These are phyloP conservation scores for Semibalanus balanoides DNA, from an alignment of 1,140 invertebrate species.

Conservation along the genomic window DNA sequence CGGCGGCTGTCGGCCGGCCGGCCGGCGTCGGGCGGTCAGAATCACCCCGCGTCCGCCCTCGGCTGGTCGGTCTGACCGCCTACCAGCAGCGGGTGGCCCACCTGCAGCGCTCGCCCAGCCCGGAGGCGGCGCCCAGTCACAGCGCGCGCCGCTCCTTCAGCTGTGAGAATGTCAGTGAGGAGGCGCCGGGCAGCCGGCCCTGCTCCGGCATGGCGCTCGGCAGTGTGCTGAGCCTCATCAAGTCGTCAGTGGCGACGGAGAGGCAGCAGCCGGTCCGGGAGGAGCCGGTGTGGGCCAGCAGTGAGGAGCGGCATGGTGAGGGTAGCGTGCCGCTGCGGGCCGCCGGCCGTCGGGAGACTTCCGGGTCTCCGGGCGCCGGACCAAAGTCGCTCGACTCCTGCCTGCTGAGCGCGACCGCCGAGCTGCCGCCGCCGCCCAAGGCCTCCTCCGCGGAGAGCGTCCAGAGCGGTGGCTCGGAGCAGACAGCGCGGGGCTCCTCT, in stretches of 20 bases:
- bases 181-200: not conserved
- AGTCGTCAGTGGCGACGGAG: not conserved
- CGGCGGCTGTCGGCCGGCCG: not conserved
- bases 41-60: not conserved
- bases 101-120: not conserved
- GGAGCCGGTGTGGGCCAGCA: not conserved
- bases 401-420: not conserved
- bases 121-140: not conserved
- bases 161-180: not conserved
- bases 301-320: too few relatives aligned
- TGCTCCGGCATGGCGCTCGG: not conserved
- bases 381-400: not conserved
- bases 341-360: not conserved
- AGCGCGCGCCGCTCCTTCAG: not conserved
- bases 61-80: not conserved
- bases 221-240: not conserved
- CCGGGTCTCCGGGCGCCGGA: not conserved
- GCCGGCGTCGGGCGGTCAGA: not conserved
- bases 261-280: not conserved
- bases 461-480: not conserved
- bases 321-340: not conserved
- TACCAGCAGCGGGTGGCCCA: not conserved
- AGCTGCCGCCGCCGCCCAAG: not conserved
- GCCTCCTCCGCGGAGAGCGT: not conserved
- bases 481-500: not conserved